Conservation (phyloP, 2,888 invertebrate species). For the Drosophila koepferae region DNA sequence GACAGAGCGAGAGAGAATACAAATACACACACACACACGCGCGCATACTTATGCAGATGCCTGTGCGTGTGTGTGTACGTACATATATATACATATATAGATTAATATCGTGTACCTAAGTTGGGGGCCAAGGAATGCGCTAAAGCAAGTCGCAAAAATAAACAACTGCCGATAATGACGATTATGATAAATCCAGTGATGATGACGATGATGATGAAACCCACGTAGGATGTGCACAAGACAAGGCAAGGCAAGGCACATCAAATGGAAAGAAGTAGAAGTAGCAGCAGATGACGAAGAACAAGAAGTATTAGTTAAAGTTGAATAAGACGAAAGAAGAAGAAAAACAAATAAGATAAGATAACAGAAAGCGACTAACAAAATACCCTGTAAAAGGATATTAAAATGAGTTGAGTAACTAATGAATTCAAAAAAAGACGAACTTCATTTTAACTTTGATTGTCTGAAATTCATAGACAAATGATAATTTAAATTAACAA, state of each 20-base stretch:
- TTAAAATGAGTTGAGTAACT: no score
- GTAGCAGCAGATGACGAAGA: slow-evolving; percentile 6
- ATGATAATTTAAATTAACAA: neutral
- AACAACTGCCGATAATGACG: slow-evolving; percentile 51
- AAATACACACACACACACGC: neutral
- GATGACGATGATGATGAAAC: slow-evolving; percentile 16
- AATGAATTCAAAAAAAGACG: no score
- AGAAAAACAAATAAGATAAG: neutral
- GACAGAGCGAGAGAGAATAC: neutral
- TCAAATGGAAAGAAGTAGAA: slow-evolving; percentile 15
- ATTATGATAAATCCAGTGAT: slow-evolving; percentile 37
- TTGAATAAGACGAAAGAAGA: slow-evolving; percentile 38
- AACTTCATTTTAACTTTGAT: no score
- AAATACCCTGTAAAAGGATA: slow-evolving; percentile 1
- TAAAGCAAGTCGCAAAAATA: slow-evolving; percentile 50
- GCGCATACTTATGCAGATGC: neutral
- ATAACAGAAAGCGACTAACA: neutral
- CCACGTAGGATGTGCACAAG: slow-evolving; percentile 40
- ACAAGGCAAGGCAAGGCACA: slow-evolving; percentile 11
- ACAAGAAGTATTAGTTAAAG: slow-evolving; percentile 27
- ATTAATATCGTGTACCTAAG: slow-evolving; percentile 11
- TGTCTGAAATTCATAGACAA: no score
- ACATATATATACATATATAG: no score
- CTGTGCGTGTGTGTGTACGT: neutral
- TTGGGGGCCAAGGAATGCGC: slow-evolving; percentile 34